Evolutionary conservation across 1,140 invertebrate genomes (phyloP).

Genomic region (Scaptomyza graminum): DNA sequence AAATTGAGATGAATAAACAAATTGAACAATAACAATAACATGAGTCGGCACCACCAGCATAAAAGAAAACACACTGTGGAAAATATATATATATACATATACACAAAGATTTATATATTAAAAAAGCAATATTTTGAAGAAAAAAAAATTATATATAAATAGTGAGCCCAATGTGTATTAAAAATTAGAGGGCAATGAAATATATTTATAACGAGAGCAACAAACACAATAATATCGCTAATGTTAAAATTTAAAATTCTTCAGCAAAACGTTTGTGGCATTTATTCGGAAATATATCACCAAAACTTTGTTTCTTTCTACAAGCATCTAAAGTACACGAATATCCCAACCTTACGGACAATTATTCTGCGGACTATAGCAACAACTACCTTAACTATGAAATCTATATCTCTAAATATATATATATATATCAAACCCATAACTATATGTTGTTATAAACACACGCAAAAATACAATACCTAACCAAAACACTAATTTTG

Average conservation of each 20-base stretch:
- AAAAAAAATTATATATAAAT: slow-evolving; percentile 29
- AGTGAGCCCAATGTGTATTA: slow-evolving; percentile 18
- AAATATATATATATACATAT: slow-evolving; percentile 49
- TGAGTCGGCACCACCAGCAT: slow-evolving; percentile 50
- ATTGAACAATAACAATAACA: slow-evolving; percentile 14
- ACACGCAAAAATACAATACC: slow-evolving; percentile 26
- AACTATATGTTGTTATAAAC: slow-evolving; percentile 40
- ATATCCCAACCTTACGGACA: slow-evolving; percentile 75
- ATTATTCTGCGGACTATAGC: slow-evolving; percentile 64
- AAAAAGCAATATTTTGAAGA: slow-evolving; percentile 59
- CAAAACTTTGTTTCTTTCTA: slow-evolving; percentile 28
- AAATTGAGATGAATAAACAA: slow-evolving; percentile 19
- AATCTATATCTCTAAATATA: slow-evolving; percentile 47
- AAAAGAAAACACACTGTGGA: slow-evolving; percentile 22
- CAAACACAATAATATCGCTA: slow-evolving; percentile 30
- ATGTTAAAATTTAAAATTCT: slow-evolving; percentile 27
- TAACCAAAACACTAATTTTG: slow-evolving; percentile 54
- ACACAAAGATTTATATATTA: slow-evolving; percentile 29
- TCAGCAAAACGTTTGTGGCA: slow-evolving; percentile 5
- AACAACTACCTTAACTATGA: slow-evolving; percentile 55
- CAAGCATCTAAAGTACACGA: slow-evolving; percentile 56
- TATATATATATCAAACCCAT: slow-evolving; percentile 29
- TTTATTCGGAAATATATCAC: no score
- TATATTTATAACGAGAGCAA: slow-evolving; percentile 9
- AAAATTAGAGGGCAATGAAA: slow-evolving; percentile 11